Percentiles rank a stretch among this genome's conserved stretches.
These are phyloP conservation scores for Ceuthmochares aereus DNA, from an alignment of 2,113 vertebrate genomes.

Conservation along the genomic window DNA sequence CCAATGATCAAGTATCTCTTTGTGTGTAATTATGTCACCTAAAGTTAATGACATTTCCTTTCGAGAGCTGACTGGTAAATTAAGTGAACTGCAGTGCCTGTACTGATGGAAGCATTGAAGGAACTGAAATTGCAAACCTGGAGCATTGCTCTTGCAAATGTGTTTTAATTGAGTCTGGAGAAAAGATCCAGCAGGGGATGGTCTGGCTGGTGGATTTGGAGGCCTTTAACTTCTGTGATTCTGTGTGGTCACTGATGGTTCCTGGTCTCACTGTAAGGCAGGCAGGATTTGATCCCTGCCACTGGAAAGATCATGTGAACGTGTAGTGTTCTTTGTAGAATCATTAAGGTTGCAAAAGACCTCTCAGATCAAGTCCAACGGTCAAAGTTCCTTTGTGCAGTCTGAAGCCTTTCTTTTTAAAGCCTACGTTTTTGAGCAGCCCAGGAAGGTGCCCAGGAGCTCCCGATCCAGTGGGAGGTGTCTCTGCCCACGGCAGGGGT, in stretches of 20 bases:
- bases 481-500: no score
- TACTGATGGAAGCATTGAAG: background rate
- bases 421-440: no score
- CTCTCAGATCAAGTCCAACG: no score
- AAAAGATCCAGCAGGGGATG: background rate
- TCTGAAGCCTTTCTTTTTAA: background rate
- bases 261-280: background rate
- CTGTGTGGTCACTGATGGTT: background rate
- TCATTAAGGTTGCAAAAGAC: no score
- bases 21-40: background rate
- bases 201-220: background rate
- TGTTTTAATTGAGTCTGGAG: background rate
- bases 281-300: background rate
- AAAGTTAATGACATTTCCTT: background rate
- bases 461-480: no score
- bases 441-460: no score
- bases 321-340: no score
- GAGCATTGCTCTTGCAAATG: background rate
- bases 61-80: background rate
- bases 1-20: background rate
- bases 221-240: background rate
- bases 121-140: background rate
- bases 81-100: background rate
- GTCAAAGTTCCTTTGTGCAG: background rate
- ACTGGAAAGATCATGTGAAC: background rate